phyloP scores from a whole-genome alignment of 2,113 vertebrate genomes.

The Ictidomys tridecemlineatus region DNA sequence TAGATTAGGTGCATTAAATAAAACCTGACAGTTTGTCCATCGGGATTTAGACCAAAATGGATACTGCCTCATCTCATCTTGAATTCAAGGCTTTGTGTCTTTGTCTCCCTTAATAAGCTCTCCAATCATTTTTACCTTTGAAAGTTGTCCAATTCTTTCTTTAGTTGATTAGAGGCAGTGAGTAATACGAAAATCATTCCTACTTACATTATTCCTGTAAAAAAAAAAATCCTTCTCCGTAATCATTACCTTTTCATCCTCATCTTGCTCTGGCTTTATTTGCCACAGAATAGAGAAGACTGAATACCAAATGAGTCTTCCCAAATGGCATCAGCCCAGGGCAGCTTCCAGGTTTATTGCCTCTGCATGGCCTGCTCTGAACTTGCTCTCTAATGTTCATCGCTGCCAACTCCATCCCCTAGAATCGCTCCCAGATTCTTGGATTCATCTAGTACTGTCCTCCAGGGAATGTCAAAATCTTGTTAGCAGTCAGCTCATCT shows the following conservation, averaged over 20 bases:
- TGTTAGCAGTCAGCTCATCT: neutral
- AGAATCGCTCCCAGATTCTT: neutral
- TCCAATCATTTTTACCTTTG: conserved; percentile 46
- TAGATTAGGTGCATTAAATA: neutral
- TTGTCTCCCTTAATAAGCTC: neutral
- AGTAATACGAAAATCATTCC: conserved; percentile 31
- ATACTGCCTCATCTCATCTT: neutral
- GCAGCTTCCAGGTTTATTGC: neutral
- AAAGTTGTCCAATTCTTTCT: neutral
- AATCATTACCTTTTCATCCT: neutral
- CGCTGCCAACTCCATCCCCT: neutral
- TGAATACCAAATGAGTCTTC: neutral
- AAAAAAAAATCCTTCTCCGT: conserved; percentile 7
- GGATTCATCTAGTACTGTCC: neutral
- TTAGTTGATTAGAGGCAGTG: conserved; percentile 36
- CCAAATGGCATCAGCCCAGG: neutral
- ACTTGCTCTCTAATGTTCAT: neutral
- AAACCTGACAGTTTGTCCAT: neutral
- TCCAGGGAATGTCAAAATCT: neutral
- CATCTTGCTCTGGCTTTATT: conserved; percentile 24
- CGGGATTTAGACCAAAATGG: conserved; percentile 1
- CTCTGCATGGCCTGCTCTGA: neutral
- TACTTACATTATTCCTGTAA: neutral
- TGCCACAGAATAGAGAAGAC: neutral
- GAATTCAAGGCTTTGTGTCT: conserved; percentile 44